These are phyloP conservation scores for Oenanthe melanoleuca DNA, from an alignment of 2,113 vertebrate genomes.

Conservation along the genomic window DNA sequence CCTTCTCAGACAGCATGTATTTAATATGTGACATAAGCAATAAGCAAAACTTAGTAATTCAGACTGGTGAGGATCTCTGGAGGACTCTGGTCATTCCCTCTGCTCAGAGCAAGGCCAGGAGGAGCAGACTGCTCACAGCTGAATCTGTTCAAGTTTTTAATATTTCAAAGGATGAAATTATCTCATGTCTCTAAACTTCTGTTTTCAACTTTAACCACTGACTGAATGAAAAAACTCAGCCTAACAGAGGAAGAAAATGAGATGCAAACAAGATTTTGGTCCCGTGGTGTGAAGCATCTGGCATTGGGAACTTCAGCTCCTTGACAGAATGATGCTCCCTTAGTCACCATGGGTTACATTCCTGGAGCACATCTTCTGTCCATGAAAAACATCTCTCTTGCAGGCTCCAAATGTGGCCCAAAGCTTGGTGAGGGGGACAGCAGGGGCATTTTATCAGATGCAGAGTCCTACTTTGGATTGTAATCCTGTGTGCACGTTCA, in stretches of 20 bases:
- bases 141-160: background rate
- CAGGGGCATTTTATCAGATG: background rate
- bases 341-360: accelerated
- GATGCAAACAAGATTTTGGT: background rate
- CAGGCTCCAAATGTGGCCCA: background rate
- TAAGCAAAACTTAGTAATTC: background rate
- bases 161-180: background rate
- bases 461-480: background rate
- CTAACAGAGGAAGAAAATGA: background rate
- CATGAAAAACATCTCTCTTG: background rate
- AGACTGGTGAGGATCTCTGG: background rate
- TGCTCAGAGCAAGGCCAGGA: background rate
- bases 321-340: background rate
- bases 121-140: background rate
- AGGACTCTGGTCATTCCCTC: background rate
- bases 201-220: background rate
- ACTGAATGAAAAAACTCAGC: background rate
- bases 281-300: background rate
- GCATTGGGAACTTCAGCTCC: background rate
- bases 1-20: background rate
- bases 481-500: background rate
- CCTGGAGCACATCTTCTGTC: background rate
- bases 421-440: background rate
- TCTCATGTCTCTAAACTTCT: background rate
- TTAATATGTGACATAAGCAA: background rate